Conservation (phyloP, 2,888 invertebrate species). For the Microctonus hyperodae region DNA sequence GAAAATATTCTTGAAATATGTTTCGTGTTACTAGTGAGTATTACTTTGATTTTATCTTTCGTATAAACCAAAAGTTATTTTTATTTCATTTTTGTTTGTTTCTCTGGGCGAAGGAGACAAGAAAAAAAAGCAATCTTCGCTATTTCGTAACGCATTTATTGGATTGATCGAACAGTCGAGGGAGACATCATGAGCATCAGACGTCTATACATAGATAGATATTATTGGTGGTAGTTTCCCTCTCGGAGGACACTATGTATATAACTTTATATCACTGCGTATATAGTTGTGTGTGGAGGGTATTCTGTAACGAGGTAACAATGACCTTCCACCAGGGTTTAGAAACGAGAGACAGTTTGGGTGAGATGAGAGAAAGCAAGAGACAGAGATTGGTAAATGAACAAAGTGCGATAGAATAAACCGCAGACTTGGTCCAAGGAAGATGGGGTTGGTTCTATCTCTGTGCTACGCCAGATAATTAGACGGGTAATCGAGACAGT, state of each 20-base stretch:
- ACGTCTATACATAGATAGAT: conserved; percentile 5
- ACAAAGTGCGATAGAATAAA: conserved; percentile 33
- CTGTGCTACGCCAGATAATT: conserved; percentile 57
- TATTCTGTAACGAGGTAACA: conserved; percentile 59
- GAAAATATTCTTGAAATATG: neutral
- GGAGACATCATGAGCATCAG: neutral
- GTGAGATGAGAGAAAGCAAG: neutral
- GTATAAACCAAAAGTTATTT: neutral
- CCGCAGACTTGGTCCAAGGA: conserved; percentile 51
- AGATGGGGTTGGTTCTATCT: conserved; percentile 52
- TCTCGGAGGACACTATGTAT: conserved; percentile 17
- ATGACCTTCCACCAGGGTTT: conserved; percentile 51
- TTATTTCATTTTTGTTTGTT: conserved; percentile 16
- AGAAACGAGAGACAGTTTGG: conserved; percentile 40
- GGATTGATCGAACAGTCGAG: conserved; percentile 23
- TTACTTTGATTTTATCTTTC: neutral
- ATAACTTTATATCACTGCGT: too few relatives aligned
- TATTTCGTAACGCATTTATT: conserved; percentile 27
- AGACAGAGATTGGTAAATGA: neutral
- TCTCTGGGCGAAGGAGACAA: neutral
- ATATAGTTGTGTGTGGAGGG: conserved; percentile 52
- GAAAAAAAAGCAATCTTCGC: conserved; percentile 15
- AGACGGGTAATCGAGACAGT: conserved; percentile 56
- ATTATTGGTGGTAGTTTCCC: conserved; percentile 30
- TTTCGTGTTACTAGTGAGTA: neutral